Conservation (phyloP, 2,797 vertebrate species). For the Fistularia tabacaria region DNA sequence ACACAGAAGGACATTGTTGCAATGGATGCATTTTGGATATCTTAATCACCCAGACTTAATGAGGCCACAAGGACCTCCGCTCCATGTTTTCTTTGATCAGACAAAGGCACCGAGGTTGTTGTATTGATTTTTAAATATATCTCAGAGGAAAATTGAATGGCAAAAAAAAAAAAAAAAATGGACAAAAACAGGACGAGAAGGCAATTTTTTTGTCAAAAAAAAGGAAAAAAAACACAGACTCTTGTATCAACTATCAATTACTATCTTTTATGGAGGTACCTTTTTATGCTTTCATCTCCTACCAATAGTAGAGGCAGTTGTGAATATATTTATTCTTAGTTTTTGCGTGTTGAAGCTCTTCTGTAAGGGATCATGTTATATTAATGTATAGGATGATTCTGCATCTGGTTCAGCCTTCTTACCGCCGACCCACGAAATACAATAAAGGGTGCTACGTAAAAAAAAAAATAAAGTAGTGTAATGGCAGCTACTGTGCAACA, state of each 20-base stretch:
- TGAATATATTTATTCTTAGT: constrained; percentile 86
- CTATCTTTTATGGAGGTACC: constrained; percentile 71
- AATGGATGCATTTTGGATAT: constrained; percentile 59
- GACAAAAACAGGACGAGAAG: constrained; percentile 35
- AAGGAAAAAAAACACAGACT: constrained; percentile 49
- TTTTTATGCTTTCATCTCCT: constrained; percentile 76
- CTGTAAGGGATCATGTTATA: constrained; percentile 79
- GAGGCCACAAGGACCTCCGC: constrained; percentile 52
- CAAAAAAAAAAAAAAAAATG: constrained; percentile 36
- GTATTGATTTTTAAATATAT: constrained; percentile 62
- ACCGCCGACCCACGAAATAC: constrained; percentile 71
- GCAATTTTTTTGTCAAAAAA: constrained; percentile 34
- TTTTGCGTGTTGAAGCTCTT: constrained; percentile 79
- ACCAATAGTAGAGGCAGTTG: constrained; percentile 76
- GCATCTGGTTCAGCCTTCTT: constrained; percentile 80
- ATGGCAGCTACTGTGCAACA: constrained; percentile 32
- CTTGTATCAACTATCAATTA: constrained; percentile 70
- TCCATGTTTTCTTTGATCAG: constrained; percentile 55
- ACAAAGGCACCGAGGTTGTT: constrained; percentile 53
- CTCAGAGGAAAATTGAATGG: constrained; percentile 63
- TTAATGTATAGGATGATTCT: constrained; percentile 80
- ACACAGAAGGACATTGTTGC: constrained; percentile 41
- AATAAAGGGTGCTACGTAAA: constrained; percentile 76
- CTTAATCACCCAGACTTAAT: constrained; percentile 57
- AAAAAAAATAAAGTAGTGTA: not conserved